Percentiles rank a stretch among this genome's conserved stretches.
These are phyloP conservation scores for Suricata suricatta DNA, from an alignment of 2,113 vertebrate genomes.

Conservation along the genomic window DNA sequence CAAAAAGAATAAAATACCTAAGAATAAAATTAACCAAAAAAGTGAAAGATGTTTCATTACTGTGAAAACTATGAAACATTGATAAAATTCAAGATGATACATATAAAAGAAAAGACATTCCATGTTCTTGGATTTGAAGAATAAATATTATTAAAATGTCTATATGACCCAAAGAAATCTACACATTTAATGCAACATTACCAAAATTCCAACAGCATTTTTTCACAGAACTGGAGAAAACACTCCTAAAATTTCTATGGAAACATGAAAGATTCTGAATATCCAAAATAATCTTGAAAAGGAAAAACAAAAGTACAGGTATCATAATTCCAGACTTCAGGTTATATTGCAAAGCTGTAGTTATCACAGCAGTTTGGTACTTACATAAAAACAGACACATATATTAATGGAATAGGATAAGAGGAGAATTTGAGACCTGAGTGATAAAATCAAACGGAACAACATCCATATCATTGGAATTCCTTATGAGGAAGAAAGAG, in stretches of 20 bases:
- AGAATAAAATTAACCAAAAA: background rate
- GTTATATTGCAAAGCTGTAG: too few relatives aligned
- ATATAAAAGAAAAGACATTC: background rate
- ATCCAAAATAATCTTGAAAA: too few relatives aligned
- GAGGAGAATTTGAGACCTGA: too few relatives aligned
- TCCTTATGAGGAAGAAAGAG: too few relatives aligned
- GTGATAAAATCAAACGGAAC: too few relatives aligned
- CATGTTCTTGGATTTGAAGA: background rate
- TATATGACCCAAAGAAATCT: background rate
- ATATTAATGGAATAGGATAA: too few relatives aligned
- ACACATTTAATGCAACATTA: background rate
- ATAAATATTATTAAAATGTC: background rate
- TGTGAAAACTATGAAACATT: background rate
- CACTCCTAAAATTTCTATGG: background rate
- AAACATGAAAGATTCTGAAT: background rate
- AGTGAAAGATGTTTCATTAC: background rate
- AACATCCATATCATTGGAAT: too few relatives aligned
- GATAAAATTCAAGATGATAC: background rate
- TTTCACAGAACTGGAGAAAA: background rate
- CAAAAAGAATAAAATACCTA: background rate
- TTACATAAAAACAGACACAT: too few relatives aligned
- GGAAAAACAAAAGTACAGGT: too few relatives aligned
- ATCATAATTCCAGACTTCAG: too few relatives aligned
- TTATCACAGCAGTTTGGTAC: too few relatives aligned
- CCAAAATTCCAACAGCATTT: background rate